Evolutionary conservation across 2,888 invertebrate species (phyloP).

Genomic region (Thecocarcelia acutangulata): DNA sequence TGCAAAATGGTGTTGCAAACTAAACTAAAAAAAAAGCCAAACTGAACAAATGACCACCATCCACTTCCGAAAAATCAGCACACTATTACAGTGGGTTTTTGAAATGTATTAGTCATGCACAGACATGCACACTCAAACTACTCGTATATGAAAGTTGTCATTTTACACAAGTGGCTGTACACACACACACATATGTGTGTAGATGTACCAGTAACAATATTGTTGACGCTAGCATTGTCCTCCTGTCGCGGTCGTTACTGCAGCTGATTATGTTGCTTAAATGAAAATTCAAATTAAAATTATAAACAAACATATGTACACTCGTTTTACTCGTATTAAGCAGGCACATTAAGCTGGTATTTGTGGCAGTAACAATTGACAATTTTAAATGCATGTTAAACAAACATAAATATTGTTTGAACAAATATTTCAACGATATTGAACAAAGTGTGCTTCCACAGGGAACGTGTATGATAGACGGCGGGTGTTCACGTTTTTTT

Average conservation of each 20-base stretch:
- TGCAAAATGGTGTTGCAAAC: neutral
- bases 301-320: neutral
- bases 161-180: neutral
- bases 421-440: neutral
- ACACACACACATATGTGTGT: neutral
- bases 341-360: conserved; percentile 55
- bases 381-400: conserved; percentile 64
- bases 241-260: conserved; percentile 49
- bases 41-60: conserved; percentile 50
- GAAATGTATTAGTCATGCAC: conserved; percentile 53
- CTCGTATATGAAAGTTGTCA: no score
- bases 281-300: conserved; percentile 36
- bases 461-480: conserved; percentile 15
- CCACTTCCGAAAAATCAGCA: conserved; percentile 44
- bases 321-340: conserved; percentile 48
- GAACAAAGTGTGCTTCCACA: neutral
- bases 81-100: conserved; percentile 35
- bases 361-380: conserved; percentile 54
- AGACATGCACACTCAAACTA: neutral
- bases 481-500: conserved; percentile 29
- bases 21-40: conserved; percentile 1
- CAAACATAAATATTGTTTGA: conserved; percentile 64
- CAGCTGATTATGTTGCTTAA: conserved; percentile 50
- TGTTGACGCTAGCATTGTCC: conserved; percentile 46
- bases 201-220: neutral